These are phyloP conservation scores for Metallyticus violacea DNA, from an alignment of 2,888 invertebrate genomes.

Conservation along the genomic window DNA sequence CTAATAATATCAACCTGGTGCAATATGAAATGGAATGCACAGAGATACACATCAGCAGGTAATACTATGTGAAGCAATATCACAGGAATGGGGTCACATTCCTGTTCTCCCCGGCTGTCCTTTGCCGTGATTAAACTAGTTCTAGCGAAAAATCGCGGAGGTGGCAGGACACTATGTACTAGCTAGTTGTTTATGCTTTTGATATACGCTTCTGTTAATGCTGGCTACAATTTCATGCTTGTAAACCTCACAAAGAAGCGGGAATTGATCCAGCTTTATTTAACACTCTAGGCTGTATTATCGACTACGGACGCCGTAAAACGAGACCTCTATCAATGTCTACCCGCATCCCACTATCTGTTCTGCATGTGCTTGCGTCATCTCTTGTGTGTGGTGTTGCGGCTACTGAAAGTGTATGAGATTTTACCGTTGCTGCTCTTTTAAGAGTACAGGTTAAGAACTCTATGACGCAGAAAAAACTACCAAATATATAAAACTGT, in stretches of 20 bases:
- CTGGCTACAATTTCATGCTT: background rate
- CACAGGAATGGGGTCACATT: background rate
- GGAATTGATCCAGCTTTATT: background rate
- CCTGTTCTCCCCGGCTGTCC: background rate
- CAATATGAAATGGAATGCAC: background rate
- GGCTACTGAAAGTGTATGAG: no score
- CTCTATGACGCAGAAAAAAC: no score
- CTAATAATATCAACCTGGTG: background rate
- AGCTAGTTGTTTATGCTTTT: background rate
- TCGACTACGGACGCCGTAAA: background rate
- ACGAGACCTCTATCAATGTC: background rate
- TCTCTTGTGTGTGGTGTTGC: background rate
- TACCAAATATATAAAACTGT: no score
- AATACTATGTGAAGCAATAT: background rate
- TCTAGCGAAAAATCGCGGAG: background rate
- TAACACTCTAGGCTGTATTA: background rate
- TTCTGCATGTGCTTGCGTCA: background rate
- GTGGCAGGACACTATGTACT: background rate
- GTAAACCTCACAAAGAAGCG: background rate
- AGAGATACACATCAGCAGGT: background rate
- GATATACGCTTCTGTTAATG: background rate
- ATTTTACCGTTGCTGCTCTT: no score
- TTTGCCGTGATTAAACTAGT: no score
- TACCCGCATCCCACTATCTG: background rate
- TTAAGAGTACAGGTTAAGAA: no score